These are phyloP conservation scores for Parus major DNA, from an alignment of 2,113 vertebrate species.

Conservation along the genomic window DNA sequence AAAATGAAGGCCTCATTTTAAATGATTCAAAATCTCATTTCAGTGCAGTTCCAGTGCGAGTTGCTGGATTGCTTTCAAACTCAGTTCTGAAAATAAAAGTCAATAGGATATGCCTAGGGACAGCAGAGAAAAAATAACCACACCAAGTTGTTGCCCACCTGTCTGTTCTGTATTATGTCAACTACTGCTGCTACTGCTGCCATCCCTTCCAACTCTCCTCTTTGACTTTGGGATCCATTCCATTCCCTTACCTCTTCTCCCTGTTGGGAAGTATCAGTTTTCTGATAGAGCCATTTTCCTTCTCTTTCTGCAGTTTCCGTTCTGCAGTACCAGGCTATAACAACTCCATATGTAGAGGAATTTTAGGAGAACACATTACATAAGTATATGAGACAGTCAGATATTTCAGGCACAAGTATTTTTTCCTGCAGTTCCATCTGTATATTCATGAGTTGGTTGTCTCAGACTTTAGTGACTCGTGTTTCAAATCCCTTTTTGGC, in stretches of 20 bases:
- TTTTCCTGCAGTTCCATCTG: slow-evolving; percentile 29
- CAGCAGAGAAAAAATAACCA: not conserved
- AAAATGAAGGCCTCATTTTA: not conserved
- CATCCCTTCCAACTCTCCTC: not conserved
- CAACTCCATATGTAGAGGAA: not conserved
- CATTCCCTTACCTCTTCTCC: not conserved
- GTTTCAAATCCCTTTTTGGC: slow-evolving; percentile 25
- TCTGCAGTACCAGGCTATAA: not conserved
- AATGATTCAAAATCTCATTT: not conserved
- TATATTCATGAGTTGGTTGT: slow-evolving; percentile 18
- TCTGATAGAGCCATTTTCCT: not conserved
- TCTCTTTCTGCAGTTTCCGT: not conserved
- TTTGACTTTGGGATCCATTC: not conserved
- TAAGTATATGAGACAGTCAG: slow-evolving; percentile 32
- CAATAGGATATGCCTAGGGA: not conserved
- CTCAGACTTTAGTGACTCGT: not conserved
- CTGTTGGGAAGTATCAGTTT: not conserved
- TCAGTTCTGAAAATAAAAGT: not conserved
- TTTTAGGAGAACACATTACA: slow-evolving; percentile 28
- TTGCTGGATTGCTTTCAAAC: not conserved
- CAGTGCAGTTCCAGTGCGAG: not conserved
- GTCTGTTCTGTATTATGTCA: not conserved
- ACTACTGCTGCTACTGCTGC: not conserved
- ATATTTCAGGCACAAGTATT: slow-evolving; percentile 20
- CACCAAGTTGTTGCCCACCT: not conserved